Evolutionary conservation across 2,113 vertebrate genomes (phyloP), one percentile per base, ranked within the genome.

Genomic region (Chamaetylas fuelleborni): DNA sequence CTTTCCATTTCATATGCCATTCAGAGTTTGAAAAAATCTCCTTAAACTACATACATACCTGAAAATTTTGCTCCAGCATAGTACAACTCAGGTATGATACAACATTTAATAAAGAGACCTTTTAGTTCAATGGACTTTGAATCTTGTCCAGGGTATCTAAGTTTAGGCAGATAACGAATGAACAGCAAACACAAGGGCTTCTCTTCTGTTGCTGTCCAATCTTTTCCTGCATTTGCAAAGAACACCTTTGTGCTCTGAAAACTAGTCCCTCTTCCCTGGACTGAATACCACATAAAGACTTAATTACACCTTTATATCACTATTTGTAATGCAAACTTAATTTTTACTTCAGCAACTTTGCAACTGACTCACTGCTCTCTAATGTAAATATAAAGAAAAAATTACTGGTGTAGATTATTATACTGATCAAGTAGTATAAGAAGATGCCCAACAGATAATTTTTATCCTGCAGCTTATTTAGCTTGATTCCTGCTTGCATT

Each of bases 101-200:
- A 72, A 81, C 43, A 64, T 33, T 82, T 84, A 6, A 29, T 61
- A 38, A 53, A 85, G 24, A 36, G 42, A 56, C 14, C 33, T 88
- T 83, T 71, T 33, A 71, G 26, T 56, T 84, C 83, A 92, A n/a
- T 19, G 69, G 81, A 95, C 83, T 91, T 93, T 76, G 93, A 81
- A 69, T 69, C 34, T 80, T 45, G 43, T 26, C 47, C 25, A 50
- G 54, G 61, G 0, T 72, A 85, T 31, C 77, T 56, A 6, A 50
- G 57, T 53, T 92, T 28, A 65, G 47, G 48, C 66, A 90, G 88
- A 82, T 86, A 96, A 84, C 0, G 0, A 91, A 17, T 28, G 42
- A 95, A 86, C 20, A 78, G 34, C 23, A 84, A 73, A 51, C 42
- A 84, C n/a, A 88, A 81, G 51, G 47, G 13, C 31, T 62, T 38